Base-by-base conservation (phyloP, 1,140 invertebrate genomes). In the Ceratina australensis region DNA sequence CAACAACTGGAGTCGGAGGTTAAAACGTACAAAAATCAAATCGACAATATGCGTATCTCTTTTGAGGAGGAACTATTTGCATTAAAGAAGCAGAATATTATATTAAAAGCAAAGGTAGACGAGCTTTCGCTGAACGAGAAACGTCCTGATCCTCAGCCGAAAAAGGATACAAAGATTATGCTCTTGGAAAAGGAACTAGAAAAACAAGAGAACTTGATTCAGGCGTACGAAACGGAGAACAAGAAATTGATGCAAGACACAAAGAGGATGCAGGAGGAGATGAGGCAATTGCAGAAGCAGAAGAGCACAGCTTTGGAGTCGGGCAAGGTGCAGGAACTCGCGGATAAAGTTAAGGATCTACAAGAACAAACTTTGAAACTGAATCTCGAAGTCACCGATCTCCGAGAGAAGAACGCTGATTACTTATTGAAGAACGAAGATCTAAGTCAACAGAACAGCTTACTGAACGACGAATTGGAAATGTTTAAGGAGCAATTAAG, bases 401-500 rank as follows among this genome's bases (percentile, higher is more conserved):
- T 92, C 2, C 88, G 81, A 16, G 84, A 89, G 18, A 91, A 90
- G 63, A 92, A 90, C 59, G 79, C 75, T 2, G 91, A 92, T 47
- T 85, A 74, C 8, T 26, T 76, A 0, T 12, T 90, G 47, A 92
- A 90, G 42, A 88, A 87, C 16, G 92, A 92, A 12, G 92, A 92
- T 73, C 50, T 90, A 24, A 72, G 16, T 0, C 89, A 92, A 52
- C 92, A 92, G 50, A 91, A 89, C 60, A 85, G 83, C 67, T 56
- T 92, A 13, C 26, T 92, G 13, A 84, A 86, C n/a, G 91, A 92
- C 12, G 92, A 92, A 68, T 61, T 92, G n/a, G 86, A 87, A 16
- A 91, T 92, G 89, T 92, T 92, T 28, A 92, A 91, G 59, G 90
- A 92, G 13, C 91, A 92, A 49, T 54, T 92, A 20, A 89, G 71